Conservation (phyloP, 2,797 vertebrate genomes). For the Mus caroli region DNA sequence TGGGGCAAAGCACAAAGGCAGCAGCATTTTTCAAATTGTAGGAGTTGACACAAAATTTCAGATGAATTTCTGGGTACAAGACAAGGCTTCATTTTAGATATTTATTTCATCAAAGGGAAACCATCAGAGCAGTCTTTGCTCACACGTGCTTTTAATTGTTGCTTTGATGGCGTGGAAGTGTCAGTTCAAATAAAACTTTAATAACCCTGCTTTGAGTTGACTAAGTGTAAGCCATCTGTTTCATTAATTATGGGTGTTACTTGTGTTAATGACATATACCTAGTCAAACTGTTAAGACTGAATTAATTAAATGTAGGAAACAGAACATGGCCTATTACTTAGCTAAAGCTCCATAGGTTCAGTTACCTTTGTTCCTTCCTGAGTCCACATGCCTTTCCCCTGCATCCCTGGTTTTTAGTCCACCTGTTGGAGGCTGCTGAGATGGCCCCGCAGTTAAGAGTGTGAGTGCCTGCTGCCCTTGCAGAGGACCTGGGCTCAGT, state of each 20-base stretch:
- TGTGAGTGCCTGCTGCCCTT: background rate
- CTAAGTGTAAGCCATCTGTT: slow-evolving; percentile 25
- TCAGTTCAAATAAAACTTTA: slow-evolving; percentile 57
- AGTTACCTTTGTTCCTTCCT: slow-evolving; percentile 3
- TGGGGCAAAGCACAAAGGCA: slow-evolving; percentile 8
- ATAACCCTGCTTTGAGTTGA: slow-evolving; percentile 56
- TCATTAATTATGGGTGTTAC: slow-evolving; percentile 32
- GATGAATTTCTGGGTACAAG: slow-evolving; percentile 18
- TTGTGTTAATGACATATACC: background rate
- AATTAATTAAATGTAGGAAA: slow-evolving; percentile 31
- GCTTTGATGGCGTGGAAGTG: slow-evolving; percentile 57
- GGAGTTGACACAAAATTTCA: slow-evolving; percentile 35
- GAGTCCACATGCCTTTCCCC: background rate
- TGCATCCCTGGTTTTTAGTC: background rate
- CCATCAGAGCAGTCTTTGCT: slow-evolving; percentile 28
- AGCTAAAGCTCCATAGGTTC: background rate
- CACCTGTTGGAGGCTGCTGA: background rate
- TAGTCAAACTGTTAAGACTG: background rate
- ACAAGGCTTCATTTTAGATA: slow-evolving; percentile 50
- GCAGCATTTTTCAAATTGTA: background rate
- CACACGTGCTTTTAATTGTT: slow-evolving; percentile 55
- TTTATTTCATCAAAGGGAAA: slow-evolving; percentile 56
- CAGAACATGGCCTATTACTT: background rate
- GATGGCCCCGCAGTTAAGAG: background rate
- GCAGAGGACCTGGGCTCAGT: background rate